A percentile compares a stretch with the other conserved stretches of the same genome.
These are phyloP conservation scores for Drosophila nigrodunni DNA, from an alignment of 1,140 invertebrate species.

Conservation along the genomic window DNA sequence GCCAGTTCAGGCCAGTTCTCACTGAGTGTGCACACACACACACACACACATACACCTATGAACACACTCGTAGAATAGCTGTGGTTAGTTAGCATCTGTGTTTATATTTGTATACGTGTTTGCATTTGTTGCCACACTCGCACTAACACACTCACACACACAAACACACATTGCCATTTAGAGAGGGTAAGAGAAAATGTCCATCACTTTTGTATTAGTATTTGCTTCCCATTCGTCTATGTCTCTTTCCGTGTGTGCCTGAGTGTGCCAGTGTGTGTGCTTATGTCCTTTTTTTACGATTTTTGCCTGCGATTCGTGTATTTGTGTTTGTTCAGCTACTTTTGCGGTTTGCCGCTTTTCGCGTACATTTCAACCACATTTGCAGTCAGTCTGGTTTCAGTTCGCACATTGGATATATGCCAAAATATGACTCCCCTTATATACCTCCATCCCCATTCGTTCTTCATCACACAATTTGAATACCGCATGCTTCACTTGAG, in stretches of 20 bases:
- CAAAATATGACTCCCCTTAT: conserved; percentile 42
- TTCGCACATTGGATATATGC: conserved; percentile 65
- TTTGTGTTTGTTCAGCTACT: conserved; percentile 81
- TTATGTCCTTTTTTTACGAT: conserved; percentile 55
- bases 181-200: conserved; percentile 2
- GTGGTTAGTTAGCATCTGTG: conserved; percentile 82
- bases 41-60: conserved; percentile 19
- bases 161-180: not conserved
- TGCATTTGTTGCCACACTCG: conserved; percentile 65
- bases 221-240: conserved; percentile 45
- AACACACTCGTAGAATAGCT: conserved; percentile 45
- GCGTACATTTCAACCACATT: conserved; percentile 80
- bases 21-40: conserved; percentile 26
- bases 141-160: conserved; percentile 15
- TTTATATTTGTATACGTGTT: conserved; percentile 80
- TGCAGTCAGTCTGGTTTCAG: conserved; percentile 70
- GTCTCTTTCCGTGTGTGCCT: not conserved
- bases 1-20: conserved; percentile 33
- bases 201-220: conserved; percentile 66
- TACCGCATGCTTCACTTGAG: conserved; percentile 44
- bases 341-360: conserved; percentile 81
- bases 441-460: not conserved
- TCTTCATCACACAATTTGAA: conserved; percentile 15
- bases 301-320: conserved; percentile 60
- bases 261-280: conserved; percentile 20